Base-by-base conservation (phyloP, 2,113 vertebrate genomes). In the Pachycephala philippinensis region DNA sequence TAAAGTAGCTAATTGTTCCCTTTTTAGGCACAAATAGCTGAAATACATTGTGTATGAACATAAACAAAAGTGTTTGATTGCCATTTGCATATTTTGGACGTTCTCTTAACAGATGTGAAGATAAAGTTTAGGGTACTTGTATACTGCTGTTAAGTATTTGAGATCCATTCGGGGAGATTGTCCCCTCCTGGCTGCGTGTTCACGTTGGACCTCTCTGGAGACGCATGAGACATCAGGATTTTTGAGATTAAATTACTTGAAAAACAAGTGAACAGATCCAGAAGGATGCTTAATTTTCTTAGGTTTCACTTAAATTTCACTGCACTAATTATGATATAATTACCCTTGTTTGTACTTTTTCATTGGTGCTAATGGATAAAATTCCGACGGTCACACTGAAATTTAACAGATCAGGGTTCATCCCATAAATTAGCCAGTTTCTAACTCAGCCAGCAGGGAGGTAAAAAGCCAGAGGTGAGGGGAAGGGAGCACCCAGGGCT, bases 61-160 rank as follows among this genome's bases (percentile, higher is more conserved):
- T 54, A 87, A 94, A 95, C 94, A 97, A 97, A 92, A 95, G 78
- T 63, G 66, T 88, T 96, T 97, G 93, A 97, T 97, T 95, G 53
- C 49, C 57, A 91, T 94, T 94, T 97, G 80, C 90, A 61, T 95
- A 72, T 88, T 86, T 90, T 84, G 50, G 19, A 72, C 16, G 12
- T 90, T 88, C 78, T 87, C 90, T 94, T 90, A 90, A 52, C 93
- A 86, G 95, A 93, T 96, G 94, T 87, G 83, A 83, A 42, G 64
- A 50, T 57, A 19, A 89, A 92, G 80, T 93, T 93, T 69, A 44
- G 80, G 35, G 50, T 28, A 19, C 71, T 93, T 87, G 26, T 49
- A 11, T 68, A 19, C 49, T 79, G 37, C 54, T 89, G 27, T 37
- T 42, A 89, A 64, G 47, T 82, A 22, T 70, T 80, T 76, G 86